Conservation (phyloP, 2,113 vertebrate genomes). For the Uria lomvia region DNA sequence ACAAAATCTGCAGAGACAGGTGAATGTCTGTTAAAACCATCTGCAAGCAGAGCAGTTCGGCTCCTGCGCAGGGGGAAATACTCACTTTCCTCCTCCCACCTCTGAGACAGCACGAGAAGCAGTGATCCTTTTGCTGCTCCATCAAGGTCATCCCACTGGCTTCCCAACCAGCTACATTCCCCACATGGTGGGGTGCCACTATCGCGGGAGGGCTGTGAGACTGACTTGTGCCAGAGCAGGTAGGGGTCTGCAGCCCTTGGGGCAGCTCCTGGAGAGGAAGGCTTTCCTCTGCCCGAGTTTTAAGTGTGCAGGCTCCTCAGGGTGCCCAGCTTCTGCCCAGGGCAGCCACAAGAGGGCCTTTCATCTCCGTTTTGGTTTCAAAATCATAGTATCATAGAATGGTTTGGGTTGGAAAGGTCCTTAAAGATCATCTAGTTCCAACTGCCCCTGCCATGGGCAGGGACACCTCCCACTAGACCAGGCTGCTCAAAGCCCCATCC, state of each 20-base stretch:
- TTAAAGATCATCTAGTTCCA: no score
- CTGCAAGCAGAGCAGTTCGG: not conserved
- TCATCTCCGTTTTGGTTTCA: not conserved
- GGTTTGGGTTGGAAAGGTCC: no score
- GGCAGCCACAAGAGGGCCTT: not conserved
- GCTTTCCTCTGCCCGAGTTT: not conserved
- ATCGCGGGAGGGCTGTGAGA: not conserved
- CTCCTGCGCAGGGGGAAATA: not conserved
- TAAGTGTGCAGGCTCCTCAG: not conserved
- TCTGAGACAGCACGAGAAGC: not conserved
- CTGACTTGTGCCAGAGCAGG: not conserved
- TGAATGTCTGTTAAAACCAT: not conserved
- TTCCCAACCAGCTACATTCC: not conserved
- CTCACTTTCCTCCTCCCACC: not conserved
- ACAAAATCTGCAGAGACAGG: not conserved
- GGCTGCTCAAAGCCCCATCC: no score
- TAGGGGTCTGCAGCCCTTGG: not conserved
- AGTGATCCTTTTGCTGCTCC: not conserved
- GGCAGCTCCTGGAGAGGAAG: not conserved
- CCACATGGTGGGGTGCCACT: accelerated
- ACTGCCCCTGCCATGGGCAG: no score
- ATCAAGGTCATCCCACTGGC: not conserved
- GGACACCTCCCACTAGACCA: no score
- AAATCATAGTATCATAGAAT: no score
- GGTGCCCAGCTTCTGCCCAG: not conserved